phyloP scores from a whole-genome alignment of 1,140 invertebrate species.

The Trichonephila inaurata region DNA sequence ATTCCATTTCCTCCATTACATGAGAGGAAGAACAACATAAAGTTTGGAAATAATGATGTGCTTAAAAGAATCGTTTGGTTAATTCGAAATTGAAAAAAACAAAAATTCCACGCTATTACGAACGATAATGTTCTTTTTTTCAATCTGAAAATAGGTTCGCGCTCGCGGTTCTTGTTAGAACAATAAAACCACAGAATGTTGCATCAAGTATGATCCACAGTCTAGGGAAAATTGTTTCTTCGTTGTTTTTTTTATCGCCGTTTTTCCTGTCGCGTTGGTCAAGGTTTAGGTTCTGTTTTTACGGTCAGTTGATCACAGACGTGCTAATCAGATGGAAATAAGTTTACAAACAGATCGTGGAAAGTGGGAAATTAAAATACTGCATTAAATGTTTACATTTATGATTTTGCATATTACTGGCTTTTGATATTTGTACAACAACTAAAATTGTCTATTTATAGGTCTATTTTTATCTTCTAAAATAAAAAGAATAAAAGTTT shows the following conservation, averaged over 20 bases:
- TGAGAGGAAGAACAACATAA: no score
- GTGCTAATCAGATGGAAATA: not conserved
- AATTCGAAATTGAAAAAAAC: not conserved
- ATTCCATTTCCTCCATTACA: not conserved
- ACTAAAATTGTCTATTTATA: no score
- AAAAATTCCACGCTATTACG: not conserved
- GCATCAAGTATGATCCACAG: not conserved
- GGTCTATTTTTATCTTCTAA: no score
- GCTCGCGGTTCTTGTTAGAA: not conserved
- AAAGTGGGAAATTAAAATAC: not conserved
- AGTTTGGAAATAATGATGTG: no score
- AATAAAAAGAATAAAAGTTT: no score
- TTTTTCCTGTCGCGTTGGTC: not conserved
- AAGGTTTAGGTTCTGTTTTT: slow-evolving; percentile 25
- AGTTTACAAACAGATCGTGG: not conserved
- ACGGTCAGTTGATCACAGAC: slow-evolving; percentile 16
- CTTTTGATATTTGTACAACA: no score
- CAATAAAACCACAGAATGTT: not conserved
- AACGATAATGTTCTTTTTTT: not conserved
- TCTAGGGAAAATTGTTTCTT: not conserved
- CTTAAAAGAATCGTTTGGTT: no score
- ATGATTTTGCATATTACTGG: no score
- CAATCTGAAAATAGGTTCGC: not conserved
- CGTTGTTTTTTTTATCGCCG: not conserved
- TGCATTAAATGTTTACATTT: no score